Evolutionary conservation across 2,888 invertebrate species (phyloP), one percentile per base, ranked within the genome.

Genomic region (Amphimallon solstitiale): DNA sequence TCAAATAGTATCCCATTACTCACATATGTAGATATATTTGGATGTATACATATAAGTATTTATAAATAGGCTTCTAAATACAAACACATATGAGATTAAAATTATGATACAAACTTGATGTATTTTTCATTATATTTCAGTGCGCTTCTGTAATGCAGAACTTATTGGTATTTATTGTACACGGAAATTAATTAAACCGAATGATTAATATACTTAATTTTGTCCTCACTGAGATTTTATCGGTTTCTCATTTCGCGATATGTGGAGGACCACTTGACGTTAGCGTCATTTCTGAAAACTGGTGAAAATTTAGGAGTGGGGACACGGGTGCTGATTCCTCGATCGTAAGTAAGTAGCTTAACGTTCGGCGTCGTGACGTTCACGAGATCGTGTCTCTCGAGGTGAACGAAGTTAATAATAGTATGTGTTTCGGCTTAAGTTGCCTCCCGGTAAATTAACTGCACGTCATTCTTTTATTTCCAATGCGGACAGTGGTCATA

Each of bases 1-100:
- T 38, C 54, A 19, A 37, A 5, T 29, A 29, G 38, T 54, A 54
- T 59, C 56, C 43, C 56, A 59, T 59, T 59, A 59, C 56, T 59
- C 34, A 15, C 56, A 29, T 15, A 17, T n/a, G 45, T 19, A 19
- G 45, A 19, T 45, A 45, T 45, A 45, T 45, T 49, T 29, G 48
- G 48, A 29, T n/a, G 17, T 17, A 46, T 19, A 19, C n/a, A n/a
- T n/a, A n/a, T n/a, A n/a, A n/a, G n/a, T 51, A 51, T 51, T 51
- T 51, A 51, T 51, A 51, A 35, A 35, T 35, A 51, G 10, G 15
- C 17, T 14, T 15, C 23, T 12, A 48, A 12, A 14, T 29, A 7
- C 12, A 12, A 17, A n/a, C 51, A 12, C 29, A 29, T 29, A 29
- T 1, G 35, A 35, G 34, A 51, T 35, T 35, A 29, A 35, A 17